A percentile compares a stretch with the other conserved stretches of the same genome.
Conservation (phyloP, 2,888 invertebrate species). For the Allacma fusca region DNA sequence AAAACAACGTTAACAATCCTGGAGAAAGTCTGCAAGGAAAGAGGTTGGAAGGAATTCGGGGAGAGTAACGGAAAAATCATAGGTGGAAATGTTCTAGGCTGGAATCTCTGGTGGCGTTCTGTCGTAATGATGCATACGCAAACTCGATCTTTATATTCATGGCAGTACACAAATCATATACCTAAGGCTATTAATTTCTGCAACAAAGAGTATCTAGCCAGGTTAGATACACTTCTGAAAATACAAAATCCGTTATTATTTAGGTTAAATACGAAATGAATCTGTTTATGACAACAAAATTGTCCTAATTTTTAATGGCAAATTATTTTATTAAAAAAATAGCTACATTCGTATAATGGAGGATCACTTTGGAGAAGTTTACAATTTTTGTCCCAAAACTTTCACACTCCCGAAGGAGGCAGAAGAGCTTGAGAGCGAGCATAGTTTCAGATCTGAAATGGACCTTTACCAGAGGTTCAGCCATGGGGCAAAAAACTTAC, state of each 20-base stretch:
- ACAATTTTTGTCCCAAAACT: conserved; percentile 76
- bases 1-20: conserved; percentile 50
- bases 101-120: conserved; percentile 84
- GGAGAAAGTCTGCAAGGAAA: conserved; percentile 75
- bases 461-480: background rate
- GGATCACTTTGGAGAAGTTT: conserved; percentile 80
- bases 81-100: conserved; percentile 68
- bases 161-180: conserved; percentile 84
- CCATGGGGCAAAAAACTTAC: conserved; percentile 25
- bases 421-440: conserved; percentile 46
- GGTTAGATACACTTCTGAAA: conserved; percentile 65
- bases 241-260: too few relatives aligned
- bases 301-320: too few relatives aligned
- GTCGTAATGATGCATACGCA: conserved; percentile 76
- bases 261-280: too few relatives aligned
- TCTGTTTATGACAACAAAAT: too few relatives aligned
- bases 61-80: conserved; percentile 67
- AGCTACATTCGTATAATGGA: conserved; percentile 75
- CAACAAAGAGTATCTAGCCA: conserved; percentile 80
- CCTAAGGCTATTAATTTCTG: conserved; percentile 86
- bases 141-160: conserved; percentile 71
- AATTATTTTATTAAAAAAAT: too few relatives aligned
- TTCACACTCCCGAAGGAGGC: conserved; percentile 53
- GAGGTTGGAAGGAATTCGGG: conserved; percentile 81
- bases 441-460: conserved; percentile 36